Conservation (phyloP, 2,888 invertebrate species). For the Drosophila melanosoma region DNA sequence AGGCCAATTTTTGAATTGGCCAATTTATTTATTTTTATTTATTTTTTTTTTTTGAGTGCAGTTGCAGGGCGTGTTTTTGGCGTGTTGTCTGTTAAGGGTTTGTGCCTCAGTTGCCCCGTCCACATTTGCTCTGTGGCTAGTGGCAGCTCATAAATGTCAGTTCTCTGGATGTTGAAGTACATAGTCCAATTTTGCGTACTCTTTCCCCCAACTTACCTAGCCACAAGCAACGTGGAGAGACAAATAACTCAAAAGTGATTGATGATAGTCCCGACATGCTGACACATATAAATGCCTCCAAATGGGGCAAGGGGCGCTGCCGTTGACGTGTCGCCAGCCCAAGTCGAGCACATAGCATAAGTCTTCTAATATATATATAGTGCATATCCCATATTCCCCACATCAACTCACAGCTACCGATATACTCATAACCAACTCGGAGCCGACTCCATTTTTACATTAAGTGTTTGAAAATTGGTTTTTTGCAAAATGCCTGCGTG, state of each 20-base stretch:
- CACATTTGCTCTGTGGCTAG: slow-evolving; percentile 49
- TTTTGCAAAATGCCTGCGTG: slow-evolving; percentile 49
- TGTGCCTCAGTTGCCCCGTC: slow-evolving; percentile 5
- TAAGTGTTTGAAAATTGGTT: slow-evolving; percentile 44
- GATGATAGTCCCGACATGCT: slow-evolving; percentile 74
- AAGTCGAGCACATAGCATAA: slow-evolving; percentile 24
- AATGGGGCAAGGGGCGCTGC: slow-evolving; percentile 70
- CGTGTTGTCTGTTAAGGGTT: slow-evolving; percentile 10
- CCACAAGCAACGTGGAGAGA: slow-evolving; percentile 28
- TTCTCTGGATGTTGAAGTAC: slow-evolving; percentile 33
- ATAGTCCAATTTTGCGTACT: slow-evolving; percentile 17
- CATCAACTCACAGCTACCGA: slow-evolving; percentile 28
- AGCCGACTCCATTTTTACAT: background rate
- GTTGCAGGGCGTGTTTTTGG: slow-evolving; percentile 1
- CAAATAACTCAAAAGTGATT: slow-evolving; percentile 79
- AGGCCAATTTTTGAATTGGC: background rate
- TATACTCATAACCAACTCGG: slow-evolving; percentile 32
- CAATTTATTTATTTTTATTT: background rate
- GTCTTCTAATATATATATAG: slow-evolving; percentile 25
- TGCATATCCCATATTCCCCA: slow-evolving; percentile 40
- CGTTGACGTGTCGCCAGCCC: slow-evolving; percentile 61
- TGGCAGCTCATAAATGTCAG: slow-evolving; percentile 75
- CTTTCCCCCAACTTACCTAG: background rate
- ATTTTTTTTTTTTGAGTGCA: background rate
- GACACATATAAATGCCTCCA: slow-evolving; percentile 78